Evolutionary conservation across 1,140 invertebrate species (phyloP).

Genomic region (Nylanderia fulva): DNA sequence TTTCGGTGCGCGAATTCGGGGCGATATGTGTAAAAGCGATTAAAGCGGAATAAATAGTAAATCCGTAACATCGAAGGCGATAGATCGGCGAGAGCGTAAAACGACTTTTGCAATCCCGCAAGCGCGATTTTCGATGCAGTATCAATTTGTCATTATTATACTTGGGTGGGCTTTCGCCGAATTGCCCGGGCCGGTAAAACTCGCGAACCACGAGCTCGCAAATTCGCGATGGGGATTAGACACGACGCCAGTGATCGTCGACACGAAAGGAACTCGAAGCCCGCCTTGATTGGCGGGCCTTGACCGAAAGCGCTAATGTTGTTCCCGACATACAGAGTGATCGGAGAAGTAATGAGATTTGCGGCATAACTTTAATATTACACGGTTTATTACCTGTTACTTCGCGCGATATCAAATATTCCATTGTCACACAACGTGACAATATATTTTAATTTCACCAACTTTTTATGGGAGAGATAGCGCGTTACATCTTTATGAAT

Average conservation of each 20-base stretch:
- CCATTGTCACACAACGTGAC: not conserved
- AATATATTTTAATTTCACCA: constrained; percentile 15
- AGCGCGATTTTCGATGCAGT: constrained; percentile 12
- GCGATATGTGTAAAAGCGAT: constrained; percentile 22
- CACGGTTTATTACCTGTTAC: not conserved
- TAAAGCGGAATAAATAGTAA: constrained; percentile 57
- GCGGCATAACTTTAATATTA: constrained; percentile 12
- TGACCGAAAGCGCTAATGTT: constrained; percentile 71
- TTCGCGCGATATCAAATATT: constrained; percentile 39
- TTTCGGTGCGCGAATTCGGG: constrained; percentile 11
- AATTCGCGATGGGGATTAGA: constrained; percentile 38
- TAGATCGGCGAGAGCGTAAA: constrained; percentile 18
- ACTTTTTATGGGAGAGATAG: not conserved
- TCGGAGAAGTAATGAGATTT: not conserved
- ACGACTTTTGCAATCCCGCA: constrained; percentile 41
- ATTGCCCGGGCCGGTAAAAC: not conserved
- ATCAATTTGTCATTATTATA: constrained; percentile 56
- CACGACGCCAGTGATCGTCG: constrained; percentile 50
- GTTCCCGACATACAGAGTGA: constrained; percentile 8
- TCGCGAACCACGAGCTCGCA: not conserved
- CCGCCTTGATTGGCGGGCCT: constrained; percentile 71
- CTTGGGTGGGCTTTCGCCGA: constrained; percentile 17
- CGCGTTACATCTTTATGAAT: not conserved
- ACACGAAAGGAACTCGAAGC: constrained; percentile 63
- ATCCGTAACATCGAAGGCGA: constrained; percentile 43